Evolutionary conservation across 2,797 vertebrate species (phyloP), one percentile per base, ranked within the genome.

Genomic region (Cyprinodon diabolis): DNA sequence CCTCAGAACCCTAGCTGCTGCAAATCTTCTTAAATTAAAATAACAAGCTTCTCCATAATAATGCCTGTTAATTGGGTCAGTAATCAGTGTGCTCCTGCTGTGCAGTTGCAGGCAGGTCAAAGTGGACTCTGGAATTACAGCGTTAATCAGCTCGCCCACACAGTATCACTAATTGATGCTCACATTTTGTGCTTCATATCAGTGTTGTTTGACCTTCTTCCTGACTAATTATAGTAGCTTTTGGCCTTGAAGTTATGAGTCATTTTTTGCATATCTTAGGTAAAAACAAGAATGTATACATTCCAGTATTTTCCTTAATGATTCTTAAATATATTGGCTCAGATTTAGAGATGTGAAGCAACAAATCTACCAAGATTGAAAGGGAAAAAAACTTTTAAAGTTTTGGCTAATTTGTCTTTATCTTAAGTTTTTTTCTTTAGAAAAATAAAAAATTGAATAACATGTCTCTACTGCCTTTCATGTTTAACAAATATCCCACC

Each of bases 101-200:
- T 72, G 82, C 77, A 76, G 82, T 81, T 69, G 79, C 57, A 55
- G 11, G 71, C 85, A 80, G 88, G 88, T 89, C 85, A 89, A 82
- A 81, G 85, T 86, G 84, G 88, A 91, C 80, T 80, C 77, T 72
- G 66, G 82, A 78, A 83, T 83, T 72, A 83, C 72, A 72, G 78
- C 86, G 81, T 84, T 90, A 92, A 89, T 90, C 89, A 87, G 71
- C 75, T 89, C 66, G 74, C 57, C 54, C 75, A 67, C 76, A 82
- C 85, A 70, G 70, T 72, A 76, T 79, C 56, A 77, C 86, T 89
- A 89, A 92, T 43, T 84, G 79, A 85, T 74, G 75, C 71, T 84
- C 82, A 83, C 83, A 75, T 88, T 87, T 79, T 49, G 72, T 57
- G 65, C 67, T 81, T 68, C 15, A 10, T 80, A 83, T 83, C 82